Conservation (phyloP, 1,140 invertebrate genomes). For the Drosophila albomicans region DNA sequence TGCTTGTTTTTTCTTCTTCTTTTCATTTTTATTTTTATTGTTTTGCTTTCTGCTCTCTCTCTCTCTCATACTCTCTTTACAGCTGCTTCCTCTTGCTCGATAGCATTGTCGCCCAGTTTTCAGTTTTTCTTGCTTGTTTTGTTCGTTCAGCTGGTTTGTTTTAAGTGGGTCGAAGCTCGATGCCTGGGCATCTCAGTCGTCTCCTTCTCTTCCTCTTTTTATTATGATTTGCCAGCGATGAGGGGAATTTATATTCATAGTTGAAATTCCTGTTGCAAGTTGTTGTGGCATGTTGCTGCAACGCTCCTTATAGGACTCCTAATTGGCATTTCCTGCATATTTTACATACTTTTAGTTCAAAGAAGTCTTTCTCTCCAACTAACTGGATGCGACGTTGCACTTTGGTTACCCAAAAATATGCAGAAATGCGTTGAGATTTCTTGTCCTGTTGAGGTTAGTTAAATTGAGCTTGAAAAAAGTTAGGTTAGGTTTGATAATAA, state of each 20-base stretch:
- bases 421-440: not conserved
- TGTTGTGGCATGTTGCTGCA: constrained; percentile 12
- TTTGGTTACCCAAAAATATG: not conserved
- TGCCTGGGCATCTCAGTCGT: constrained; percentile 16
- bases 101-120: constrained; percentile 28
- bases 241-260: constrained; percentile 18
- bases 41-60: constrained; percentile 26
- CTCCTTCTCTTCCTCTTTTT: not conserved
- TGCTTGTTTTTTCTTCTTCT: constrained; percentile 15
- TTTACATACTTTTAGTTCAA: constrained; percentile 7
- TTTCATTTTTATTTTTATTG: constrained; percentile 35
- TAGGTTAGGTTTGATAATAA: not conserved
- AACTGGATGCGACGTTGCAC: not conserved
- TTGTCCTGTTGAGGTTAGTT: not conserved
- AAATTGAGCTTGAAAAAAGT: not conserved
- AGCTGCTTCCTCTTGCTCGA: constrained; percentile 41
- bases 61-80: no score
- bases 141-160: constrained; percentile 18
- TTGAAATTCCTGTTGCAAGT: constrained; percentile 43
- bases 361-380: not conserved
- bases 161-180: constrained; percentile 42
- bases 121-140: constrained; percentile 6
- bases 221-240: constrained; percentile 2
- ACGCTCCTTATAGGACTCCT: not conserved
- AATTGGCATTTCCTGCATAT: constrained; percentile 33